Evolutionary conservation across 2,113 vertebrate genomes (phyloP).

Genomic region (Paradoxurus hermaphroditus): DNA sequence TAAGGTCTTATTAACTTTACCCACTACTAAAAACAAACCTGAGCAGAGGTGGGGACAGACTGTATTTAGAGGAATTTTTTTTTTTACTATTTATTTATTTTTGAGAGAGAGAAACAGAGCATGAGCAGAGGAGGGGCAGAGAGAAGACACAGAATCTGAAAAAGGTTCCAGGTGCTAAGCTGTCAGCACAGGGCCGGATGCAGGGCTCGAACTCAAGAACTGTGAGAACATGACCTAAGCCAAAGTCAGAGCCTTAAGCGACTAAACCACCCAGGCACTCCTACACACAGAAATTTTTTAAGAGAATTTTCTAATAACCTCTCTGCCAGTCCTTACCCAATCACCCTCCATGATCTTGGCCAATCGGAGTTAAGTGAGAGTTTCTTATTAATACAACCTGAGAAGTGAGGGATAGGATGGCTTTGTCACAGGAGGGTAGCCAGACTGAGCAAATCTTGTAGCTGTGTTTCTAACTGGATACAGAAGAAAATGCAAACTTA

Average conservation of each 20-base stretch:
- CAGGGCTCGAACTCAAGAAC: too few species aligned
- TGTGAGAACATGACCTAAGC: too few species aligned
- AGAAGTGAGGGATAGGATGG: neutral
- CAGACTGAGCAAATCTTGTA: neutral
- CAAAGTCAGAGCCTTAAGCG: too few species aligned
- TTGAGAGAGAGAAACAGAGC: too few species aligned
- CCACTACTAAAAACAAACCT: neutral
- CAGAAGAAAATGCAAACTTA: neutral
- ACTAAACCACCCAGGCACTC: too few species aligned
- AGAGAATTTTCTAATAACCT: neutral
- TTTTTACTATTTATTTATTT: too few species aligned
- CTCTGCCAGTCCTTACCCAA: neutral
- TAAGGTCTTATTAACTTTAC: slow-evolving; percentile 9
- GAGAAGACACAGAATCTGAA: too few species aligned
- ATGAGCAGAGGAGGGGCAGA: too few species aligned
- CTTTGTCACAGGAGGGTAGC: neutral
- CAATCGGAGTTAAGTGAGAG: neutral
- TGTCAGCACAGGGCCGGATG: too few species aligned
- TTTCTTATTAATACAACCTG: neutral
- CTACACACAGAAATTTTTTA: neutral
- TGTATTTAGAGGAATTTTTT: neutral
- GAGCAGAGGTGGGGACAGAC: neutral
- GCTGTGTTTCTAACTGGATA: neutral
- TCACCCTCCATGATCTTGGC: neutral
- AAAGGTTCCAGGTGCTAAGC: too few species aligned